Evolutionary conservation across 2,888 invertebrate species (phyloP).

Genomic region (Reticulitermes lucifugus): DNA sequence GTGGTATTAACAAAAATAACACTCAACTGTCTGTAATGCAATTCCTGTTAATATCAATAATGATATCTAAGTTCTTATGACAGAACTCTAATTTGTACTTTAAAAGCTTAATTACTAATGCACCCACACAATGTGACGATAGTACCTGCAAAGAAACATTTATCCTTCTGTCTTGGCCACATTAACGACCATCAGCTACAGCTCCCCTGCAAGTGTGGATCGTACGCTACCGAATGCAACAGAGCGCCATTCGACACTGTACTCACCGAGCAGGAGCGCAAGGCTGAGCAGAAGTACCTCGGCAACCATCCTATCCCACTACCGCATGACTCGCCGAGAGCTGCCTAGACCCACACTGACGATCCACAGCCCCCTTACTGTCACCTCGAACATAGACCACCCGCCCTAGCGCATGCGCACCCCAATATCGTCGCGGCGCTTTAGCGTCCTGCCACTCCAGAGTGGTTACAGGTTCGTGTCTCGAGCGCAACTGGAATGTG

Average conservation of each 20-base stretch:
- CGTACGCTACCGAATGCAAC: too few relatives aligned
- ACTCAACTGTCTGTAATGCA: too few relatives aligned
- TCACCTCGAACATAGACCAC: not conserved
- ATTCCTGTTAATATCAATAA: too few relatives aligned
- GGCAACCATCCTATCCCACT: not conserved
- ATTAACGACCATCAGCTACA: too few relatives aligned
- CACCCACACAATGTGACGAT: too few relatives aligned
- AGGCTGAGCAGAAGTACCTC: not conserved
- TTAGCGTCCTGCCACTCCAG: not conserved
- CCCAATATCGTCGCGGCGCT: not conserved
- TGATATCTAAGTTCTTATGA: too few relatives aligned
- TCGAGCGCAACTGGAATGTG: not conserved
- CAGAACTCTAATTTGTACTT: too few relatives aligned
- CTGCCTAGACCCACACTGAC: slow-evolving; percentile 10
- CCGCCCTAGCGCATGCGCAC: not conserved
- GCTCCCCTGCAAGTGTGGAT: too few relatives aligned
- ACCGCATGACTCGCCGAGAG: not conserved
- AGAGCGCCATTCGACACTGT: not conserved
- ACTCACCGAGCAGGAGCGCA: slow-evolving; percentile 13
- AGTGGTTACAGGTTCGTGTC: slow-evolving; percentile 2
- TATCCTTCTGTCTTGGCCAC: too few relatives aligned
- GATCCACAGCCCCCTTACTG: not conserved
- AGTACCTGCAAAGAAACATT: too few relatives aligned
- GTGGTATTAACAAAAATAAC: too few relatives aligned
- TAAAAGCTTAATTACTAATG: too few relatives aligned